These are phyloP conservation scores for Myopa testacea DNA, from an alignment of 2,888 invertebrate genomes.

Conservation along the genomic window DNA sequence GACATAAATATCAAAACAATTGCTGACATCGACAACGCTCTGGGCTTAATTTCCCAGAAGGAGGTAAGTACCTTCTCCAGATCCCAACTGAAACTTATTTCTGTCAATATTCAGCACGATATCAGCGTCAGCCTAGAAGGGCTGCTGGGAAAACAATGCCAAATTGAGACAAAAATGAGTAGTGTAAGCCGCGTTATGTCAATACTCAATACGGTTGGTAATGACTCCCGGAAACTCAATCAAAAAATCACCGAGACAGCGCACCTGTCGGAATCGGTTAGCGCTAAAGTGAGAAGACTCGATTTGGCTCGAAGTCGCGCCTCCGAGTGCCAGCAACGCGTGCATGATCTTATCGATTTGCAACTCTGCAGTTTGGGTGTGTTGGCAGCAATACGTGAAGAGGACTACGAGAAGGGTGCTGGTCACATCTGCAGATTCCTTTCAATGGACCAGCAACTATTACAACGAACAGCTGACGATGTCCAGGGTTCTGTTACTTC, in stretches of 20 bases:
- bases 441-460: slow-evolving; percentile 87
- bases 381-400: slow-evolving; percentile 89
- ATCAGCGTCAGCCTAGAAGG: slow-evolving; percentile 78
- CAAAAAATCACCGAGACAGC: slow-evolving; percentile 90
- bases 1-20: slow-evolving; percentile 68
- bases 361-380: slow-evolving; percentile 98
- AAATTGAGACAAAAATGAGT: slow-evolving; percentile 83
- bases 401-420: slow-evolving; percentile 96
- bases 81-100: not conserved
- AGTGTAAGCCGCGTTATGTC: slow-evolving; percentile 84
- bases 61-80: slow-evolving; percentile 50
- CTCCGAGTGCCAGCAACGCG: slow-evolving; percentile 92
- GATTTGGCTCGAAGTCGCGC: slow-evolving; percentile 91
- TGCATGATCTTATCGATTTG: slow-evolving; percentile 93
- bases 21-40: slow-evolving; percentile 69
- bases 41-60: slow-evolving; percentile 55
- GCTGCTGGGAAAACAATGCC: slow-evolving; percentile 79
- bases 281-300: slow-evolving; percentile 89
- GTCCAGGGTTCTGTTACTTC: slow-evolving; percentile 72
- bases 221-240: slow-evolving; percentile 83
- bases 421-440: slow-evolving; percentile 94
- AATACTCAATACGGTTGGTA: slow-evolving; percentile 77
- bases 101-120: slow-evolving; percentile 20
- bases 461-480: slow-evolving; percentile 82
- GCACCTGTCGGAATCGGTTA: slow-evolving; percentile 90